A percentile compares a stretch with the other conserved stretches of the same genome.
Conservation (phyloP, 1,140 invertebrate species). For the Aricia agestis region DNA sequence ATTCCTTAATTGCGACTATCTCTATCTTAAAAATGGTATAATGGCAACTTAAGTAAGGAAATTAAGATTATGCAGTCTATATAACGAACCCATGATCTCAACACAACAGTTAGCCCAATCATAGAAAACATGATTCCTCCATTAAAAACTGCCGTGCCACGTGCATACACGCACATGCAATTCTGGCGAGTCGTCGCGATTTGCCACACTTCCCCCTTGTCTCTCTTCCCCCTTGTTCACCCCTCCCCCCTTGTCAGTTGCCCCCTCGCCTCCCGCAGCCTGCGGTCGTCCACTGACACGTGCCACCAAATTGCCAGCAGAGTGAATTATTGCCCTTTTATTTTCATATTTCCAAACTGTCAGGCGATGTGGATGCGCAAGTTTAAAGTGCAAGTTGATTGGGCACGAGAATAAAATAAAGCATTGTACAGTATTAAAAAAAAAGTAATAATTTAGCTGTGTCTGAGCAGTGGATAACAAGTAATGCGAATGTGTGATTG, state of each 20-base stretch:
- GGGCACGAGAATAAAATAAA: no score
- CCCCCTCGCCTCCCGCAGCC: neutral
- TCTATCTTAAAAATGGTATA: no score
- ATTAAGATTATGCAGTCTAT: no score
- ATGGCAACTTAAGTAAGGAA: no score
- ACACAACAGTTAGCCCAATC: neutral
- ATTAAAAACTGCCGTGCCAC: constrained; percentile 38
- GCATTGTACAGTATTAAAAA: no score
- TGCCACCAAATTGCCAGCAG: constrained; percentile 26
- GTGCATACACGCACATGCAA: constrained; percentile 42
- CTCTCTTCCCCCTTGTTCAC: no score
- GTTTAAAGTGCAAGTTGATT: neutral
- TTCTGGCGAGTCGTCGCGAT: constrained; percentile 38
- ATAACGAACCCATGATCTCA: neutral
- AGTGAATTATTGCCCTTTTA: constrained; percentile 10
- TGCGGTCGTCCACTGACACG: constrained; percentile 25
- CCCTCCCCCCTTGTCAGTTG: constrained; percentile 16
- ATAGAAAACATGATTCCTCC: constrained; percentile 34
- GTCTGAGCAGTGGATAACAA: no score
- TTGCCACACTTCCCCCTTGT: constrained; percentile 33
- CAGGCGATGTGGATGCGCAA: neutral
- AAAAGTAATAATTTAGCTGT: no score
- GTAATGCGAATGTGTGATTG: no score
- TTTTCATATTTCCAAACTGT: constrained; percentile 1
- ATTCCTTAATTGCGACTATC: no score